These are phyloP conservation scores for Cephus nigrinus DNA, from an alignment of 2,888 invertebrate genomes.

Conservation along the genomic window DNA sequence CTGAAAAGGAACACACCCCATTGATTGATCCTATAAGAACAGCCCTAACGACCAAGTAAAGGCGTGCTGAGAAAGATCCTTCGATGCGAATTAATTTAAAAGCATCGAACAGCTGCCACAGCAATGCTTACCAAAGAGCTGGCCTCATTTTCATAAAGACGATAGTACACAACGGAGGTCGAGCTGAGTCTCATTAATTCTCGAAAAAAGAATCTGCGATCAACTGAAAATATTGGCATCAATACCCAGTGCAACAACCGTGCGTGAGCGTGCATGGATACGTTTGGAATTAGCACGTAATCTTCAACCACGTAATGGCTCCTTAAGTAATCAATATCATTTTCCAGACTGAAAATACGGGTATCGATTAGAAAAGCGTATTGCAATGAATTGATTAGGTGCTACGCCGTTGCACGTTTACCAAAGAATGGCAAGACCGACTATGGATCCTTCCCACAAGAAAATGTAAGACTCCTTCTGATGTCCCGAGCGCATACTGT, in stretches of 20 bases:
- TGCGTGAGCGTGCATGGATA: conserved; percentile 60
- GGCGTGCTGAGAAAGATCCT: not conserved
- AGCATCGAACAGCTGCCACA: not conserved
- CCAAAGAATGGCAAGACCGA: conserved; percentile 69
- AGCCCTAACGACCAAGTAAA: not conserved
- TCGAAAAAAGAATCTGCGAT: conserved; percentile 71
- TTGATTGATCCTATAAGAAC: not conserved
- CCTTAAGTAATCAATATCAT: conserved; percentile 56
- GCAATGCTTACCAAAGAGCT: conserved; percentile 34
- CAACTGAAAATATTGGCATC: conserved; percentile 72
- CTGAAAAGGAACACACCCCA: conserved; percentile 50
- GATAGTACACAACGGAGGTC: conserved; percentile 70
- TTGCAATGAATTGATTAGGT: not conserved
- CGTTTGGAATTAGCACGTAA: conserved; percentile 52
- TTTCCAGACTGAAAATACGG: conserved; percentile 49
- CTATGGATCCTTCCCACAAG: conserved; percentile 66
- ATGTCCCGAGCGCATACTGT: conserved; percentile 44
- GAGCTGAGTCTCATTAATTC: conserved; percentile 72
- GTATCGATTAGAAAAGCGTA: not conserved
- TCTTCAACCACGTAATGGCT: conserved; percentile 63
- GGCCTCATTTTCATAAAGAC: conserved; percentile 59
- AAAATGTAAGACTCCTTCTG: conserved; percentile 56
- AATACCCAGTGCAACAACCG: conserved; percentile 67
- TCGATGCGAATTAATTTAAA: not conserved
- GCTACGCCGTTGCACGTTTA: conserved; percentile 41